Evolutionary conservation across 2,888 invertebrate genomes (phyloP).

Genomic region (Cancer borealis): DNA sequence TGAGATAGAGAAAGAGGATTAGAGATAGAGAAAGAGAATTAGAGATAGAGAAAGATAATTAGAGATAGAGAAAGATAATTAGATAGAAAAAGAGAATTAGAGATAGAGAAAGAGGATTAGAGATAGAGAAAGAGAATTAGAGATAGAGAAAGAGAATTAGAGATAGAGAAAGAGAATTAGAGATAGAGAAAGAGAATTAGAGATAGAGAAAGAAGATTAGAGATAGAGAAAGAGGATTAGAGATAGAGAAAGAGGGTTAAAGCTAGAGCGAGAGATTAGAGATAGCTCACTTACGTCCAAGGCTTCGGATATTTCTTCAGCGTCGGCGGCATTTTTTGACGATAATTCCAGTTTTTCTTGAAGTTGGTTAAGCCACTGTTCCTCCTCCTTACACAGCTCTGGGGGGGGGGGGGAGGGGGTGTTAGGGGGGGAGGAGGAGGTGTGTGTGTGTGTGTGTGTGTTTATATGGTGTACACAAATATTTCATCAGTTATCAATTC

Average conservation of each 20-base stretch:
- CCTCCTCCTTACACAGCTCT: slow-evolving; percentile 74
- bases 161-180: background rate
- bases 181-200: no score
- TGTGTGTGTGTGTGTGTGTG: background rate
- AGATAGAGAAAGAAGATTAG: no score
- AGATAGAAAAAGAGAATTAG: background rate
- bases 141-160: background rate
- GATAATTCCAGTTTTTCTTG: slow-evolving; percentile 87
- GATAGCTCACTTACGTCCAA: slow-evolving; percentile 85
- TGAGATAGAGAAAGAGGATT: no score
- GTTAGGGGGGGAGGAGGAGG: background rate
- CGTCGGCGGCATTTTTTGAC: slow-evolving; percentile 88
- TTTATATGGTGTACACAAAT: background rate
- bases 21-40: background rate
- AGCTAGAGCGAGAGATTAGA: background rate
- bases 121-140: background rate
- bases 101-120: background rate
- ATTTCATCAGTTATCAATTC: background rate
- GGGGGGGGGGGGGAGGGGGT: background rate
- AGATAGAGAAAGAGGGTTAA: no score
- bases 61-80: background rate
- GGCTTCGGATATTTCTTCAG: slow-evolving; percentile 94
- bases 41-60: background rate
- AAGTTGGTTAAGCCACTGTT: slow-evolving; percentile 87
- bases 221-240: no score